Base-by-base conservation (phyloP, 2,113 vertebrate genomes). In the Cercocebus atys region DNA sequence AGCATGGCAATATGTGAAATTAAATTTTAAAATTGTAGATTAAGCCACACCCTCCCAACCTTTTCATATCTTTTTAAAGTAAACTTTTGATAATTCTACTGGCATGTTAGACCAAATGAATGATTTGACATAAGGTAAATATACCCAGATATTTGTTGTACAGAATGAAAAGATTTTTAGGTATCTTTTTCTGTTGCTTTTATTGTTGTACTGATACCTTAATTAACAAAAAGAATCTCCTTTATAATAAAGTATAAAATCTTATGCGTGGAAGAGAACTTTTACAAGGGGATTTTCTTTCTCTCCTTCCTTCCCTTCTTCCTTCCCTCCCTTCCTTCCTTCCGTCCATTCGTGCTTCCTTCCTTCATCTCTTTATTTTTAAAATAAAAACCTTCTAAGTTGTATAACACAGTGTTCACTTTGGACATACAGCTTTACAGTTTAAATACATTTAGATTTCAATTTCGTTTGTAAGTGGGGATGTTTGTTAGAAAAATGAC, bases 11-110 rank as follows among this genome's bases (percentile, higher is more conserved):
- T 92, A 90, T 96, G 38, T 90, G 97, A 96, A 97, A 93, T 94
- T 97, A 95, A 97, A 96, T 87, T 95, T 98, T 94, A 79, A 97
- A 96, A 92, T 94, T 96, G 76, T 89, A 84, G 97, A 92, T 95
- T 96, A 96, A 97, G 93, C 84, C 82, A 94, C 61, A 96, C 43
- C 92, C 89, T 97, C 64, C 88, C 78, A 94, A 96, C 80, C 68
- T 97, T 97, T 95, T 93, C 73, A 38, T 83, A 92, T 93, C 73
- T 89, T 94, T 93, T 85, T 70, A 93, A 96, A 96, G 90, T 96
- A 87, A 97, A 94, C 79, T 96, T 72, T 76, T 88, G 93, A 82
- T 83, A 86, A 68, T 83, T 11, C 43, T 43, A 73, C 1, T 38
- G 47, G 35, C 66, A 88, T 55, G 10, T 79, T 70, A 61, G 40